Evolutionary conservation across 2,797 vertebrate species (phyloP), one percentile per base, ranked within the genome.

Genomic region (Tragopan temminckii): DNA sequence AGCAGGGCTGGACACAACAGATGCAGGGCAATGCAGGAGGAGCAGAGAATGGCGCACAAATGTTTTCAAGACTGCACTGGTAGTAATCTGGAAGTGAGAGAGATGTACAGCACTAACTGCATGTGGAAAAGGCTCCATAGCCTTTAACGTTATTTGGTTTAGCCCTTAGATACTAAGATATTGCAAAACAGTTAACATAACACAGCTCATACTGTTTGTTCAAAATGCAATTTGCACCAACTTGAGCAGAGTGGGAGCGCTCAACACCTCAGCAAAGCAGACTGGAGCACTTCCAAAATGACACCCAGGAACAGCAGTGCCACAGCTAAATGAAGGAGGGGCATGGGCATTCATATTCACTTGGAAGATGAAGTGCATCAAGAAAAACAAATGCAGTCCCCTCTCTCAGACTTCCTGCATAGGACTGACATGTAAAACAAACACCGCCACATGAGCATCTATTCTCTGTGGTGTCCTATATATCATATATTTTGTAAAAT

Each of bases 341-440:
- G 64, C 11, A 61, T 0, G 1, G 66, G 23, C 53, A 71, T 36
- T 33, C 43, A 25, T 67, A 77, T 80, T 77, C 57, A 83, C 45
- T 90, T 42, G 68, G 85, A 93, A 89, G 55, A 55, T 13, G 46
- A 84, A 83, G 58, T 11, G n/a, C 38, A 86, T 86, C 42, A 76
- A 43, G 48, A 70, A 80, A 91, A 88, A 35, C 45, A 85, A 67
- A 55, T 11, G n/a, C 6, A 33, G 25, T 38, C 35, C 29, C 53
- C 29, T 86, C 40, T 36, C 50, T 86, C 48, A 72, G 72, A 71
- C 48, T 66, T 78, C n/a, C 69, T 81, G n/a, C 36, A 43, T 1
- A 6, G 85, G 9, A 43, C 9, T 71, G 48, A 33, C 27, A 63
- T 12, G 24, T 48, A 66, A 85, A 87, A 76, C 59, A 81, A n/a